Base-by-base conservation (phyloP, 2,797 vertebrate genomes). In the Hylomyscus alleni region DNA sequence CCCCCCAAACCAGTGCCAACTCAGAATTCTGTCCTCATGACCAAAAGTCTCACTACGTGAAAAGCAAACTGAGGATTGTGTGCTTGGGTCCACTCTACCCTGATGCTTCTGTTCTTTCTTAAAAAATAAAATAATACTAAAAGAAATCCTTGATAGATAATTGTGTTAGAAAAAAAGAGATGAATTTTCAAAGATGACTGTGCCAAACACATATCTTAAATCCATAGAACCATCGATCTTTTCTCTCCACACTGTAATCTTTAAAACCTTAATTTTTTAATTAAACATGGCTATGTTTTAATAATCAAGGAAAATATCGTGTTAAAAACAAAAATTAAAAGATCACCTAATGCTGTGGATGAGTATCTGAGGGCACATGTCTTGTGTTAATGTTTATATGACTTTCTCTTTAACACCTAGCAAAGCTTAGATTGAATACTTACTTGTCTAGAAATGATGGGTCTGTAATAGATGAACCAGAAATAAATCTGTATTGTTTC, bases 401-500 rank as follows among this genome's bases (percentile, higher is more conserved):
- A 94, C 85, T 6, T 96, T 95, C 56, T 67, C 81, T 95, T 50
- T 85, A 92, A 84, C 78, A 93, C 37, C 65, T 60, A 91, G 81
- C 37, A 91, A 96, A 77, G 40, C 56, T 90, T 76, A 73, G 77
- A 82, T 73, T 54, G 76, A 58, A 62, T 60, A 67, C 34, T 95
- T 65, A 86, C 26, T 95, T 91, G 37, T 91, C 50, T 96, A 76
- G n/a, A 95, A 91, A 95, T 65, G 58, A 82, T 91, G 73, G 34
- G 12, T 73, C 78, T 92, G 14, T 65, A 76, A 80, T 60, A 95
- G 56, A 72, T 83, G 52, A 92, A 50, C 92, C 26, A 92, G 86
- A 88, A 96, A 85, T 86, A 94, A 60, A 92, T 96, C 82, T 96
- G 24, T 82, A 80, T 83, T 89, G 86, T 50, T 95, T 86, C 60